Conservation (phyloP, 2,797 vertebrate species). For the Heterohyrax brucei region DNA sequence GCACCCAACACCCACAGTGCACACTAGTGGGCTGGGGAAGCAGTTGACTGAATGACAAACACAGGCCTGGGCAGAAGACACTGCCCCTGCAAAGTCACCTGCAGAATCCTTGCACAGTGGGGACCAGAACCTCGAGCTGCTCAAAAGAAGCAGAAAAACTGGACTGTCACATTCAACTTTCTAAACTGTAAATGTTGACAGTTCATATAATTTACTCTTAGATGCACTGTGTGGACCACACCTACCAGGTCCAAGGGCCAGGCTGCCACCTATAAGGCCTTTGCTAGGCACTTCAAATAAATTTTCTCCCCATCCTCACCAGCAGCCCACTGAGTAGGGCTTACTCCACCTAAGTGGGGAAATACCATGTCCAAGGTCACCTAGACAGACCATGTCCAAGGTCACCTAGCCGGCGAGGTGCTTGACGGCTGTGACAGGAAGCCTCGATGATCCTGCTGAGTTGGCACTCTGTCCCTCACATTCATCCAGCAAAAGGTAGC, state of each 20-base stretch:
- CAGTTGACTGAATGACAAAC: background rate
- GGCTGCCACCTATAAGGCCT: background rate
- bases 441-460: background rate
- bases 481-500: background rate
- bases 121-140: background rate
- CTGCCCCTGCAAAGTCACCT: background rate
- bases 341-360: background rate
- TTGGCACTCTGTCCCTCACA: too few relatives aligned
- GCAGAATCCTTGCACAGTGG: background rate
- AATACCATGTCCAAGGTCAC: background rate
- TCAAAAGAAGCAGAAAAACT: background rate
- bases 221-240: background rate
- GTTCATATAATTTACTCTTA: conserved; percentile 21
- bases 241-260: background rate
- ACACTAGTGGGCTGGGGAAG: background rate
- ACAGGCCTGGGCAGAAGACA: background rate
- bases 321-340: background rate
- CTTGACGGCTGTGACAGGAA: background rate
- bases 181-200: background rate
- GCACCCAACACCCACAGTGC: background rate
- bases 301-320: background rate
- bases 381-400: background rate
- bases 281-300: background rate
- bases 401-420: background rate
- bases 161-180: background rate